Evolutionary conservation across 2,113 vertebrate species (phyloP).

Genomic region (Apeltes quadracus): DNA sequence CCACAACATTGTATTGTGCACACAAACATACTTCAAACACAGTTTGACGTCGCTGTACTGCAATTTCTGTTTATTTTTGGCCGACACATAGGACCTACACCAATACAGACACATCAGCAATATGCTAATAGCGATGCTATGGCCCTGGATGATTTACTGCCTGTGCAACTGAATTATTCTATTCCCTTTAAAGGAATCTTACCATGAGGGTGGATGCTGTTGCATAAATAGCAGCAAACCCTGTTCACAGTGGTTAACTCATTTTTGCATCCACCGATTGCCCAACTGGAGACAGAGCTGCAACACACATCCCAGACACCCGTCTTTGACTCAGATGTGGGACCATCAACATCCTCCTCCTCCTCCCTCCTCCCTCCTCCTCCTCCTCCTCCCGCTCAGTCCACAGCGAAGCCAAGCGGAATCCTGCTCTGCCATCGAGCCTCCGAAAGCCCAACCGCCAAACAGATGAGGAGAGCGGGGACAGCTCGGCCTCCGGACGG

Average conservation of each 20-base stretch:
- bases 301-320: conserved; percentile 33
- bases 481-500: conserved; percentile 28
- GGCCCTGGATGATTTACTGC: not conserved
- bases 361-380: not conserved
- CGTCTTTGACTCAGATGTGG: conserved; percentile 21
- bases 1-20: not conserved
- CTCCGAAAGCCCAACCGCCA: conserved; percentile 8
- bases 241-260: conserved; percentile 1
- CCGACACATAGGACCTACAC: not conserved
- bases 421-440: conserved; percentile 24
- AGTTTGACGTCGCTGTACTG: not conserved
- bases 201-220: not conserved
- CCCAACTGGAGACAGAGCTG: not conserved
- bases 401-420: not conserved
- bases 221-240: not conserved
- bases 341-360: conserved; percentile 23
- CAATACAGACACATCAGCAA: not conserved
- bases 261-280: not conserved
- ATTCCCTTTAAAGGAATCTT: not conserved
- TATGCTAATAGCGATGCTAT: not conserved
- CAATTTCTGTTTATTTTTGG: not conserved
- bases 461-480: conserved; percentile 9
- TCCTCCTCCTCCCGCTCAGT: not conserved
- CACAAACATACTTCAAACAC: not conserved
- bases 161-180: not conserved